Conservation (phyloP, 2,113 vertebrate genomes). For the Zeus faber region DNA sequence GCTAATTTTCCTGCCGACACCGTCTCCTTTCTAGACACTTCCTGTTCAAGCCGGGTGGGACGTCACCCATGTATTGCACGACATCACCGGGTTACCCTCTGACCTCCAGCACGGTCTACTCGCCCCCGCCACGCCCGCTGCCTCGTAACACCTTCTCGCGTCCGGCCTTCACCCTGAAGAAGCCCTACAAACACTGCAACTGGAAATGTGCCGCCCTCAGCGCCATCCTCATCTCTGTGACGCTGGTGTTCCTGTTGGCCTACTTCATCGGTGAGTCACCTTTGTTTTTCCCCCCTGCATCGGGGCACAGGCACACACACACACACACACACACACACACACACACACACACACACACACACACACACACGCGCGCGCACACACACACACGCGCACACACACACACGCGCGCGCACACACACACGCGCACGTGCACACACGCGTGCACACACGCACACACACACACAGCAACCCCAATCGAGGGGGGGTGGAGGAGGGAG, state of each 20-base stretch:
- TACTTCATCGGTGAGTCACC: constrained; percentile 95
- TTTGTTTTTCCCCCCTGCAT: constrained; percentile 11
- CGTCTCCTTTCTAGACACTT: constrained; percentile 84
- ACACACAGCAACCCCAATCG: not conserved
- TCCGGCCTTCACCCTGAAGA: constrained; percentile 96
- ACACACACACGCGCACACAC: not conserved
- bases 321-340: not conserved
- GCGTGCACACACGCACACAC: constrained; percentile 7
- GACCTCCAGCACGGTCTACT: constrained; percentile 99
- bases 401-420: not conserved
- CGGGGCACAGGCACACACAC: not conserved
- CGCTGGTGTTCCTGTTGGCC: constrained; percentile 89
- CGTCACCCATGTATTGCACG: constrained; percentile 96
- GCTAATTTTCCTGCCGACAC: too few relatives aligned
- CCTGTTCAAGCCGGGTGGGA: constrained; percentile 97
- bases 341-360: constrained; percentile 11
- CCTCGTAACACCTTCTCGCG: constrained; percentile 94
- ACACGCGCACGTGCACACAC: not conserved
- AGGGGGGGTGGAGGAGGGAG: not conserved
- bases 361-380: not conserved
- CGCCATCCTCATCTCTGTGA: constrained; percentile 92
- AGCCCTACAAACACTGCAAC: constrained; percentile 96
- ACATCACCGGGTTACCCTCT: constrained; percentile 94
- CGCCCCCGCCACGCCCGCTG: constrained; percentile 93
- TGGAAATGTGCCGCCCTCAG: constrained; percentile 98